Conservation (phyloP, 2,888 invertebrate genomes). For the Cantharis rustica region DNA sequence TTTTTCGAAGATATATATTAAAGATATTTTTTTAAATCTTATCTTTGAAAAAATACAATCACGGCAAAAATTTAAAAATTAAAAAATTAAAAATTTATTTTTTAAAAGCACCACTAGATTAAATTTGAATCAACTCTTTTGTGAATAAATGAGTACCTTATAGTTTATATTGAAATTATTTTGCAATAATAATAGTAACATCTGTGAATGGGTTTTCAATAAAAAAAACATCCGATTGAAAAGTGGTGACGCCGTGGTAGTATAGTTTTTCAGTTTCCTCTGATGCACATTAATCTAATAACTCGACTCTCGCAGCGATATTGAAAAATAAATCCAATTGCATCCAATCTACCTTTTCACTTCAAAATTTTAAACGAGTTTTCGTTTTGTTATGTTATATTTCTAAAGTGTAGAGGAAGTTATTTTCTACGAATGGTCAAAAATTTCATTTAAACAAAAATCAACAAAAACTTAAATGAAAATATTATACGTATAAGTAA, state of each 20-base stretch:
- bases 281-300: slow-evolving; percentile 22
- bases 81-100: too few species aligned
- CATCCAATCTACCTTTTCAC: slow-evolving; percentile 12
- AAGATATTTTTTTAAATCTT: too few species aligned
- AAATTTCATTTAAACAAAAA: neutral
- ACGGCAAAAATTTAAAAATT: too few species aligned
- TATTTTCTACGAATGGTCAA: neutral
- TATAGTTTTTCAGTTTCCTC: slow-evolving; percentile 24
- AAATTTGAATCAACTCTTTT: too few species aligned
- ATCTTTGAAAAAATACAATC: too few species aligned
- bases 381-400: slow-evolving; percentile 5
- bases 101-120: too few species aligned
- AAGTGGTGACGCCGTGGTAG: slow-evolving; percentile 4
- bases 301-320: slow-evolving; percentile 13
- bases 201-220: neutral
- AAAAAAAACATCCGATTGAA: neutral
- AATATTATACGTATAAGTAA: neutral
- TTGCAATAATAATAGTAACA: neutral
- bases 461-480: neutral
- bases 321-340: slow-evolving; percentile 28
- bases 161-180: too few species aligned
- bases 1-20: too few species aligned
- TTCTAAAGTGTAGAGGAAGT: neutral
- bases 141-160: too few species aligned
- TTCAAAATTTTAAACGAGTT: slow-evolving; percentile 18